Evolutionary conservation across 2,113 vertebrate genomes (phyloP), one percentile per base, ranked within the genome.

Genomic region (Alosa alosa): DNA sequence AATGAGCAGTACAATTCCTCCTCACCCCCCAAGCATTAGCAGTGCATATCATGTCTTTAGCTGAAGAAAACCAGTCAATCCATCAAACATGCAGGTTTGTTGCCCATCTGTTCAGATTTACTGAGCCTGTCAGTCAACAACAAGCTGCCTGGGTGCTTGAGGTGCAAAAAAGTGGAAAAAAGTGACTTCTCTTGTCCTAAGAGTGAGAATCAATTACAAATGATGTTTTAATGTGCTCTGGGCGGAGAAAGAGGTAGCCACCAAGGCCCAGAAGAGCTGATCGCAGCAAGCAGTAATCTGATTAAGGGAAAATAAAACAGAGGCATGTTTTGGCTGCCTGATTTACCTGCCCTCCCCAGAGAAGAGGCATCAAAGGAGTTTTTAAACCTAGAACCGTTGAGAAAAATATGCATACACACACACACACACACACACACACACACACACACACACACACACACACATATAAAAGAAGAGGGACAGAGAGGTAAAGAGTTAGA

Each of bases 231-330:
- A 72, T 72, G 64, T 72, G 64, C 64, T 72, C 64, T 3, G n/a
- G n/a, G n/a, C n/a, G n/a, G n/a, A n/a, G n/a, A n/a, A n/a, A n/a
- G n/a, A n/a, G n/a, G n/a, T n/a, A n/a, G n/a, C n/a, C n/a, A n/a
- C n/a, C n/a, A n/a, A n/a, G n/a, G 64, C 64, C 9, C 9, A 15
- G 64, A 52, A 81, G 84, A 86, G 81, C n/a, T n/a, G n/a, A n/a
- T n/a, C n/a, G n/a, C n/a, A n/a, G n/a, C n/a, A n/a, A n/a, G n/a
- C 41, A 4, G 64, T 84, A 82, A 49, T 89, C 44, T 84, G 85
- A 87, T 90, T 86, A 88, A 81, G 55, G 55, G 44, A 50, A 86
- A 81, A 83, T 90, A 87, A 90, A 85, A 84, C 72, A 86, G 83
- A 90, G 88, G 86, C 87, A 81, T 90, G 88, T 55, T 84, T 81